These are phyloP conservation scores for Halichoeres trimaculatus DNA, from an alignment of 2,113 vertebrate species.

Conservation along the genomic window DNA sequence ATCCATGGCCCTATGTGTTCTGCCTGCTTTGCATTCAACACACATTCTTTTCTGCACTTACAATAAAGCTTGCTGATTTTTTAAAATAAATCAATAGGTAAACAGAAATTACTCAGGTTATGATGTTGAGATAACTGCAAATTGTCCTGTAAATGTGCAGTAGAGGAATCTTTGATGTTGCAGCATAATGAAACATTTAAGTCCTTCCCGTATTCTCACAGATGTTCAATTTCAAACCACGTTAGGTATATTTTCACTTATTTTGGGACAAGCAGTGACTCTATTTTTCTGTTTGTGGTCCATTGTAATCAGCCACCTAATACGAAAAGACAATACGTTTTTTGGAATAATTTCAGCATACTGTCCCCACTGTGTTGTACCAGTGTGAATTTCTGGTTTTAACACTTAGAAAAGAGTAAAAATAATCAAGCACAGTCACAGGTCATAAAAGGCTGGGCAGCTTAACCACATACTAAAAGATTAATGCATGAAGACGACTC, in stretches of 20 bases:
- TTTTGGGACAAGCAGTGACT: no score
- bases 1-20: no score
- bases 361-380: background rate
- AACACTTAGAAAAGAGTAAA: background rate
- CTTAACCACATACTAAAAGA: conserved; percentile 33
- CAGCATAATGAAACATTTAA: background rate
- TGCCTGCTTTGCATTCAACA: no score
- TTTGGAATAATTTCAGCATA: background rate
- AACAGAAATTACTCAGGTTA: no score
- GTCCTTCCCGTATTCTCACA: background rate
- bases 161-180: background rate
- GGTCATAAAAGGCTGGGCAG: conserved; percentile 25
- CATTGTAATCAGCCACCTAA: background rate
- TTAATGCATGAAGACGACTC: conserved; percentile 27
- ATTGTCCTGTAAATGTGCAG: conserved; percentile 1
- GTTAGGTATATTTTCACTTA: no score
- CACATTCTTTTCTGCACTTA: no score
- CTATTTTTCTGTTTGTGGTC: background rate
- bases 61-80: no score
- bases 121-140: background rate
- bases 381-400: background rate
- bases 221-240: conserved; percentile 10
- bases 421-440: conserved; percentile 17
- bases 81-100: no score
- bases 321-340: background rate